A percentile compares a stretch with the other conserved stretches of the same genome.
These are phyloP conservation scores for Tridacna crocea DNA, from an alignment of 2,888 invertebrate genomes.

Conservation along the genomic window DNA sequence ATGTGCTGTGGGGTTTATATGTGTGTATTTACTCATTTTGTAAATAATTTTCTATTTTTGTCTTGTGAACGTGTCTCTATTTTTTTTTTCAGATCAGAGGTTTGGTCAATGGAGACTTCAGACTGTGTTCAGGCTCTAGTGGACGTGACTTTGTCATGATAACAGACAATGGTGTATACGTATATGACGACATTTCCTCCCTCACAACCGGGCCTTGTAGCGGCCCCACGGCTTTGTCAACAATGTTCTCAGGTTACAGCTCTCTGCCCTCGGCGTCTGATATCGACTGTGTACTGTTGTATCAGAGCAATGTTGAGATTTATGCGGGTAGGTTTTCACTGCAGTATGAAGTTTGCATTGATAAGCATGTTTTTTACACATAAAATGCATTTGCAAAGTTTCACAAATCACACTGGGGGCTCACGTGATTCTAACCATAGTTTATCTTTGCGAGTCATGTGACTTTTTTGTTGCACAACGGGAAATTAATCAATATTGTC, in stretches of 20 bases:
- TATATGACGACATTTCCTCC: conserved; percentile 36
- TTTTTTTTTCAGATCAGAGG: conserved; percentile 13
- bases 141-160: conserved; percentile 36
- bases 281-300: not conserved
- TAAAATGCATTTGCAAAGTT: not conserved
- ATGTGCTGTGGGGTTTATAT: not conserved
- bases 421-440: too few relatives aligned
- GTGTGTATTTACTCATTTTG: not conserved
- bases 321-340: not conserved
- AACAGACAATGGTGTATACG: conserved; percentile 33
- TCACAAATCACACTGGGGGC: too few relatives aligned
- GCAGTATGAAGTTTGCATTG: not conserved
- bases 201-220: conserved; percentile 32
- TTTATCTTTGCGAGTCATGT: too few relatives aligned
- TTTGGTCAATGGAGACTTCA: conserved; percentile 3
- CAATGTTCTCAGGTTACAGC: conserved; percentile 1
- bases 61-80: too few relatives aligned
- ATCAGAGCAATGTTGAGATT: conserved; percentile 14
- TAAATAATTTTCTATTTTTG: not conserved
- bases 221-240: conserved; percentile 21
- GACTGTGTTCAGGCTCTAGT: not conserved
- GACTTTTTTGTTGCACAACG: too few relatives aligned
- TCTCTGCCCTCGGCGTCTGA: not conserved
- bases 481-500: too few relatives aligned
- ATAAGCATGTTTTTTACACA: not conserved